A percentile compares a stretch with the other conserved stretches of the same genome.
phyloP scores from a whole-genome alignment of 1,140 invertebrate genomes.

The Lordiphosa stackelbergi region DNA sequence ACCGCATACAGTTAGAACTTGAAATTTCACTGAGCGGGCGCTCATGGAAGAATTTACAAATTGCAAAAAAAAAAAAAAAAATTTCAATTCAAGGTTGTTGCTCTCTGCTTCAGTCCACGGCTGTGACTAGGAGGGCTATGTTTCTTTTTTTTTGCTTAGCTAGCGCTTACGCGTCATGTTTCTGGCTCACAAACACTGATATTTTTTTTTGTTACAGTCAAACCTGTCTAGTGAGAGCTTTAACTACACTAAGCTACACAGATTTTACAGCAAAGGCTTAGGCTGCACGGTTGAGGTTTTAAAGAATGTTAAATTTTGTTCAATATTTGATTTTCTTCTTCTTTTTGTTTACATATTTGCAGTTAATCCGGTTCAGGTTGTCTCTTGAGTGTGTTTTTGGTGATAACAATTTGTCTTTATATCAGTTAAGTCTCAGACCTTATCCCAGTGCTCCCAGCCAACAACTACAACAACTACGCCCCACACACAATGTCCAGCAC shows the following conservation, averaged over 20 bases:
- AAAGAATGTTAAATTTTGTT: too few species aligned
- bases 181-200: conserved; percentile 23
- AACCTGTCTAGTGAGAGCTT: conserved; percentile 5
- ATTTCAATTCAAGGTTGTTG: conserved; percentile 73
- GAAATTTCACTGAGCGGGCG: conserved; percentile 53
- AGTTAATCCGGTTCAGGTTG: background rate
- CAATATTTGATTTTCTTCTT: background rate
- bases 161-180: conserved; percentile 16
- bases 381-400: too few species aligned
- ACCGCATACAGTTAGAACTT: conserved; percentile 62
- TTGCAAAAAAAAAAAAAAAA: conserved; percentile 57
- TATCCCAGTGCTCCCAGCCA: conserved; percentile 5
- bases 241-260: background rate
- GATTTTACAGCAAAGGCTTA: conserved; percentile 1
- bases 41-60: conserved; percentile 61
- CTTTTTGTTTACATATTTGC: conserved; percentile 6
- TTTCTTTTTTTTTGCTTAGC: conserved; percentile 23
- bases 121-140: conserved; percentile 27
- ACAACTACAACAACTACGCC: background rate
- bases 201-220: conserved; percentile 6
- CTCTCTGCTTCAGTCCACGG: conserved; percentile 35
- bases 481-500: background rate
- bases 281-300: too few species aligned
- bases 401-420: conserved; percentile 17
- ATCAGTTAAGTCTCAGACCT: conserved; percentile 3